Evolutionary conservation across 2,797 vertebrate species (phyloP).

Genomic region (Emydoidea blandingii): DNA sequence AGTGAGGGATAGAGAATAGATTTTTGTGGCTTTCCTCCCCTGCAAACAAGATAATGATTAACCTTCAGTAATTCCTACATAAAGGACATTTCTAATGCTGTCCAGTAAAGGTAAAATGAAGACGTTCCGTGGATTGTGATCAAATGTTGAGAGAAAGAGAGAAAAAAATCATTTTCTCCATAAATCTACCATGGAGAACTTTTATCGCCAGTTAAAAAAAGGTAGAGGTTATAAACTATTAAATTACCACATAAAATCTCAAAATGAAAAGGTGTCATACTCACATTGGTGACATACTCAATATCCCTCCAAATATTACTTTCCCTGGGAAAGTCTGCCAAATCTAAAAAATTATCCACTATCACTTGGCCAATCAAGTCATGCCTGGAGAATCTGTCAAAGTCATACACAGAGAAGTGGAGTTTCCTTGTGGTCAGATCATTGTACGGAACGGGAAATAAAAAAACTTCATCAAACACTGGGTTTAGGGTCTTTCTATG

Average conservation of each 20-base stretch:
- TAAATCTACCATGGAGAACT: conserved; percentile 7
- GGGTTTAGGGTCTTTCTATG: conserved; percentile 98
- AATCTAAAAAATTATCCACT: conserved; percentile 98
- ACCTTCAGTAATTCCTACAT: background rate
- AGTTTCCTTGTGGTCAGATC: conserved; percentile 95
- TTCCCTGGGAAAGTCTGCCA: conserved; percentile 97
- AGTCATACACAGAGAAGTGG: conserved; percentile 99
- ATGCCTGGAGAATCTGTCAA: conserved; percentile 98
- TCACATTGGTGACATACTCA: conserved; percentile 96
- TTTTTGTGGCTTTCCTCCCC: conserved; percentile 13
- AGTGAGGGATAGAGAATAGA: conserved; percentile 16
- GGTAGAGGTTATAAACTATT: conserved; percentile 9
- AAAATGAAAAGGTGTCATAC: conserved; percentile 76
- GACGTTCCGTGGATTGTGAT: conserved; percentile 5
- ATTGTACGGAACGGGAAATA: conserved; percentile 96
- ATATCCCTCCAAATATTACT: conserved; percentile 96
- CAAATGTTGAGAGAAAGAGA: conserved; percentile 15
- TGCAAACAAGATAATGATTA: conserved; percentile 26
- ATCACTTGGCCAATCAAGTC: conserved; percentile 98
- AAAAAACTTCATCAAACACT: conserved; percentile 98
- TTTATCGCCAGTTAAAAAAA: conserved; percentile 3
- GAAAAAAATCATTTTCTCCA: background rate
- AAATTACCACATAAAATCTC: background rate
- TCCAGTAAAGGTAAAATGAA: background rate
- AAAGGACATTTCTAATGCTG: conserved; percentile 24